phyloP scores from a whole-genome alignment of 2,888 invertebrate species.

The Congeria kusceri region DNA sequence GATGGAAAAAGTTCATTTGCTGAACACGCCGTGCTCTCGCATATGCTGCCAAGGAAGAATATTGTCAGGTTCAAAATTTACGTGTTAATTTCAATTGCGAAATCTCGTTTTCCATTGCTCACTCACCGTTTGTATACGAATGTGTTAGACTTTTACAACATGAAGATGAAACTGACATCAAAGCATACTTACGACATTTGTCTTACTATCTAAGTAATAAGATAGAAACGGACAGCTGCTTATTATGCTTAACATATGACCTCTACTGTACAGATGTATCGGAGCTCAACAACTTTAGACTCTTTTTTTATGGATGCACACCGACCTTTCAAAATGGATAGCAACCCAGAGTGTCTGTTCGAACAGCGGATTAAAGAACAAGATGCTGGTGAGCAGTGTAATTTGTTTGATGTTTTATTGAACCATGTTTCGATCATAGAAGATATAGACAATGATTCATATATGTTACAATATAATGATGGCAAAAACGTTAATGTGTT shows the following conservation, averaged over 20 bases:
- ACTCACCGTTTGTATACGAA: slow-evolving; percentile 18
- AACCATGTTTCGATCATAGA: not conserved
- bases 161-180: no score
- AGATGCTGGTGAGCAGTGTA: slow-evolving; percentile 4
- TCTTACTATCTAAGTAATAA: not conserved
- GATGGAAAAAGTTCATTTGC: slow-evolving; percentile 1
- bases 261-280: slow-evolving; percentile 8
- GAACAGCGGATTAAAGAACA: not conserved
- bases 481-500: not conserved
- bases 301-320: not conserved
- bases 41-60: not conserved
- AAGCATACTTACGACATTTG: not conserved
- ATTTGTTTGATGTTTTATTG: no score
- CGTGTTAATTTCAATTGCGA: not conserved
- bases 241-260: slow-evolving; percentile 10
- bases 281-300: slow-evolving; percentile 5
- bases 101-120: slow-evolving; percentile 3
- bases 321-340: not conserved
- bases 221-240: no score
- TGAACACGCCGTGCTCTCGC: slow-evolving; percentile 1
- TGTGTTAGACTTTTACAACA: not conserved
- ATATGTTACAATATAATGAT: slow-evolving; percentile 2
- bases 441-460: not conserved
- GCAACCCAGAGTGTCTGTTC: not conserved
- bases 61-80: not conserved